Base-by-base conservation (phyloP, 2,113 vertebrate genomes). In the Engystomops pustulosus region DNA sequence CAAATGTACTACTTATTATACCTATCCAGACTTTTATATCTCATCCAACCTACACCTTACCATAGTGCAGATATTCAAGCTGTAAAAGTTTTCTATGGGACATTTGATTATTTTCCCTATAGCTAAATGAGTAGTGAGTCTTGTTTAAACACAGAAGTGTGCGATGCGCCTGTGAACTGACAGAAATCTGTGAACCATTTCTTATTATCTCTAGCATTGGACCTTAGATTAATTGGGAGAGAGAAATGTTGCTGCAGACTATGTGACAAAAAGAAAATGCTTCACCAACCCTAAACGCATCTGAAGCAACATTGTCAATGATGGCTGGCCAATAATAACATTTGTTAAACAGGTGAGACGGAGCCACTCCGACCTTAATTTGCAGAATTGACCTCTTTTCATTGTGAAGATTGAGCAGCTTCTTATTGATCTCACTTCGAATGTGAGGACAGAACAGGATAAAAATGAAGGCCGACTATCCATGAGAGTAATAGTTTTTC, bases 341-440 rank as follows among this genome's bases (percentile, higher is more conserved):
- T 82, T 82, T 82, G 80, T 74, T 74, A 82, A 71, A n/a, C 69
- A 60, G 51, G 80, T 60, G 38, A 62, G 53, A 25, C 1, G 32
- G n/a, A 23, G 23, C 51, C 36, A 65, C 53, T 75, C 17, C 45
- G 68, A 44, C 36, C 36, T 82, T 82, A 18, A 60, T 82, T 82
- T 44, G 69, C 49, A 82, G 60, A 74, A 34, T 32, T 75, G 69
- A 83, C 70, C 81, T 83, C 18, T 7, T 49, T 47, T 83, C 51
- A 62, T 75, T 72, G n/a, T 71, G 67, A 81, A 47, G 81, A 72
- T 11, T 75, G 25, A 75, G 27, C 23, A 18, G 69, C 70, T 74
- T 83, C 69, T 74, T 34, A 83, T 47, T 83, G 69, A 62, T 74
- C 15, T 75, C 17, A 82, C 71, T 82, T 74, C 38, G 45, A 70